Percentiles rank a stretch among this genome's conserved stretches.
Conservation (phyloP, 2,797 vertebrate species). For the Lepidocolaptes lacrymiger region DNA sequence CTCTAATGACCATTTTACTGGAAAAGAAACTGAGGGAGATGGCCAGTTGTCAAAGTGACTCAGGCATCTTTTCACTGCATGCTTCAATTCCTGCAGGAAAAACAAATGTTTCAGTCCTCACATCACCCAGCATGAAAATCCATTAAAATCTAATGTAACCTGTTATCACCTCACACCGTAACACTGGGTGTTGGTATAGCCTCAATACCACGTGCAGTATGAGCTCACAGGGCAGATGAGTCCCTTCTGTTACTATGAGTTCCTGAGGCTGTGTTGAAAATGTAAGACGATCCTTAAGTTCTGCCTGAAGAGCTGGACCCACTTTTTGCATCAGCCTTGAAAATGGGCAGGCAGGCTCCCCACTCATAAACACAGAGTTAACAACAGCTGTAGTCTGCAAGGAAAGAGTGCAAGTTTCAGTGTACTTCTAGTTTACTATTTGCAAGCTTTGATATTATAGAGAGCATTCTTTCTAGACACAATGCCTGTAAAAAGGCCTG, state of each 20-base stretch:
- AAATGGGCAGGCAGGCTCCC: background rate
- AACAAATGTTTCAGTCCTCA: background rate
- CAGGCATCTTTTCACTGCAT: constrained; percentile 67
- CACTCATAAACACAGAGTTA: background rate
- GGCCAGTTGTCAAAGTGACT: fast-evolving
- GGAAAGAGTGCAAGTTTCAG: background rate
- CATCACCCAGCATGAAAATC: background rate
- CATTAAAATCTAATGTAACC: background rate
- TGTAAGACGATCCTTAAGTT: background rate
- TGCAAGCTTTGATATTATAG: background rate
- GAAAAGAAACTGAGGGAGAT: constrained; percentile 81
- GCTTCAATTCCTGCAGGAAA: constrained; percentile 71
- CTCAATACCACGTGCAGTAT: constrained; percentile 76
- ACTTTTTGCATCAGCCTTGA: constrained; percentile 68
- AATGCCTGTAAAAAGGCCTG: background rate
- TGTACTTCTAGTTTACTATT: background rate
- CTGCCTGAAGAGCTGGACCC: constrained; percentile 21
- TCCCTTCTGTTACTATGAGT: constrained; percentile 37
- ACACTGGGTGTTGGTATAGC: fast-evolving
- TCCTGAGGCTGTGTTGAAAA: fast-evolving
- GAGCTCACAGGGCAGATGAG: constrained; percentile 6
- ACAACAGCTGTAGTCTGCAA: constrained; percentile 84
- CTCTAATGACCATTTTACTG: constrained; percentile 68
- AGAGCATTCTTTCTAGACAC: background rate
- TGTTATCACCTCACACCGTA: constrained; percentile 27